A percentile compares a stretch with the other conserved stretches of the same genome.
Evolutionary conservation across 2,113 vertebrate genomes (phyloP).

Genomic region (Bostrychus sinensis): DNA sequence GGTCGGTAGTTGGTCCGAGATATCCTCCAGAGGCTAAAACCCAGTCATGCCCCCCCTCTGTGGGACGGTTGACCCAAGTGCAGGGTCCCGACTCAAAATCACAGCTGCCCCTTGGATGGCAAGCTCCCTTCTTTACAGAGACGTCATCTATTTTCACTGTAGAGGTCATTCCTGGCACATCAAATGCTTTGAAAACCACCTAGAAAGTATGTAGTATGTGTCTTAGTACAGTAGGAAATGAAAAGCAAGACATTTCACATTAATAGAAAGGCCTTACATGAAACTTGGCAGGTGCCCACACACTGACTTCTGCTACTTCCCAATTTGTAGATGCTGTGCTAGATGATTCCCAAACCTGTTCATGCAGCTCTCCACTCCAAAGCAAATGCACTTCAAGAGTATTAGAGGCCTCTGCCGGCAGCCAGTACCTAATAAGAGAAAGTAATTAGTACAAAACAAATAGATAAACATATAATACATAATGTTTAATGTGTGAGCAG

Average conservation of each 20-base stretch:
- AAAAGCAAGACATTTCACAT: not conserved
- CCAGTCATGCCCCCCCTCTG: constrained; percentile 65
- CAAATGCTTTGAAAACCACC: constrained; percentile 68
- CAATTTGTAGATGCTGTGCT: constrained; percentile 58
- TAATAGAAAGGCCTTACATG: constrained; percentile 43
- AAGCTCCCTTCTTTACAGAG: constrained; percentile 64
- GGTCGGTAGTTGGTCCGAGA: constrained; percentile 61
- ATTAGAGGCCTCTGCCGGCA: constrained; percentile 49
- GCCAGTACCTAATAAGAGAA: constrained; percentile 70
- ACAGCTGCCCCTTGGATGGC: constrained; percentile 69
- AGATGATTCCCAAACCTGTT: constrained; percentile 67
- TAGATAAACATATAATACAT: not conserved
- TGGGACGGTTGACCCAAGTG: constrained; percentile 67
- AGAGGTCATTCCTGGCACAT: constrained; percentile 29
- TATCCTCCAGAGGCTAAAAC: constrained; percentile 63
- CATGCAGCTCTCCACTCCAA: constrained; percentile 27
- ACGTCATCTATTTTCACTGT: constrained; percentile 74
- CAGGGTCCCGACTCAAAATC: constrained; percentile 79
- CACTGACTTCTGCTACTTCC: constrained; percentile 77
- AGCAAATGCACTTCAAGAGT: constrained; percentile 62
- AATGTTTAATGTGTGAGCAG: not conserved
- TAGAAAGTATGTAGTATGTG: constrained; percentile 20
- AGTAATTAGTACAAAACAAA: not conserved
- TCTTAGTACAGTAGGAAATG: not conserved
- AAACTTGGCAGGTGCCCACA: constrained; percentile 69